Conservation (phyloP, 2,797 vertebrate species). For the Ficedula albicollis region DNA sequence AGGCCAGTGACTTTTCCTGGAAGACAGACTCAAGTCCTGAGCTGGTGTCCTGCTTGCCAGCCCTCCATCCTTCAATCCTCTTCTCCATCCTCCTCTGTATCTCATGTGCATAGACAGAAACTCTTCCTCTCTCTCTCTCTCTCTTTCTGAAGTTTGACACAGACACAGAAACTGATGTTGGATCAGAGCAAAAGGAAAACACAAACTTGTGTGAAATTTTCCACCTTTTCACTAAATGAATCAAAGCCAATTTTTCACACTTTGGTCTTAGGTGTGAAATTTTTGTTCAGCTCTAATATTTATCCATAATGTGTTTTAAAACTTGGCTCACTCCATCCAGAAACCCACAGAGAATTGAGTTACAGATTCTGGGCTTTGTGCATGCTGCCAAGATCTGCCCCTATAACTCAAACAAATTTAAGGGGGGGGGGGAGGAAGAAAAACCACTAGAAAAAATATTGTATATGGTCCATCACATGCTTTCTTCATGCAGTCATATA, state of each 20-base stretch:
- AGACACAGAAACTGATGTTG: neutral
- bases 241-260: constrained; percentile 66
- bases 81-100: neutral
- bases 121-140: no score
- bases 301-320: constrained; percentile 56
- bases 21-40: neutral
- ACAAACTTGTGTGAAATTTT: constrained; percentile 51
- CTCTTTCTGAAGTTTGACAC: neutral
- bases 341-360: constrained; percentile 61
- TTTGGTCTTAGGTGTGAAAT: constrained; percentile 57
- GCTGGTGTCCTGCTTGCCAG: neutral
- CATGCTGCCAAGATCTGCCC: constrained; percentile 52
- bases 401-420: constrained; percentile 56
- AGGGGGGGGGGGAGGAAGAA: accelerated
- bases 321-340: constrained; percentile 5
- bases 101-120: neutral
- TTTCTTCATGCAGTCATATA: constrained; percentile 54
- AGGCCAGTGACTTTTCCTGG: neutral
- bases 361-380: constrained; percentile 57
- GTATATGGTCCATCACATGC: constrained; percentile 40
- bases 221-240: constrained; percentile 57
- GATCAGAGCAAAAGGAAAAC: constrained; percentile 37
- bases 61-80: neutral
- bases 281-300: constrained; percentile 51
- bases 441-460: constrained; percentile 40